Percentiles rank a stretch among this genome's conserved stretches.
phyloP scores from a whole-genome alignment of 2,888 invertebrate genomes.

The Sphinx pinastri region DNA sequence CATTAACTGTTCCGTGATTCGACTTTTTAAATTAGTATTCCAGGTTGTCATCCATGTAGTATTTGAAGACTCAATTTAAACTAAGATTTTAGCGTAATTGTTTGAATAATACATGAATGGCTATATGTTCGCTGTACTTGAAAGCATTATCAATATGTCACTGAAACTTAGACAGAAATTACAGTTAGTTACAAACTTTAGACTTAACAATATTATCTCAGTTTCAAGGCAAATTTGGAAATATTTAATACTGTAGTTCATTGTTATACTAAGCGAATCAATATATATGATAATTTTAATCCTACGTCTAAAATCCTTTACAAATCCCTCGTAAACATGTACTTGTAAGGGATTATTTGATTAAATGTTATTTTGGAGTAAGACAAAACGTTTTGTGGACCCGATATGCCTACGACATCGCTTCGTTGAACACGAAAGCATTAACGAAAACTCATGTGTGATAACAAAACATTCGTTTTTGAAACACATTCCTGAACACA shows the following conservation, averaged over 20 bases:
- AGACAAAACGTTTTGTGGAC: conserved; percentile 17
- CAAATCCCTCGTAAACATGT: conserved; percentile 4
- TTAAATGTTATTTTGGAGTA: conserved; percentile 19
- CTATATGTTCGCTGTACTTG: no score
- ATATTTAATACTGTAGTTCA: background rate
- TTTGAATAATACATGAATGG: no score
- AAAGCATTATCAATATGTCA: no score
- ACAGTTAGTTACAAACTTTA: background rate
- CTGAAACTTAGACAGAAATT: background rate
- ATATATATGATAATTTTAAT: background rate
- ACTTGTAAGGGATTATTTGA: conserved; percentile 14
- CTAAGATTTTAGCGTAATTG: no score
- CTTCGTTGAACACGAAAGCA: conserved; percentile 6
- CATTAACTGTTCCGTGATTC: no score
- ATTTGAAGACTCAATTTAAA: no score
- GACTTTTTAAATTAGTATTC: no score
- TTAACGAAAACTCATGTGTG: background rate
- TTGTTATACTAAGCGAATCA: background rate
- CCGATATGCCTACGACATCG: background rate
- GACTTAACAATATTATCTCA: background rate
- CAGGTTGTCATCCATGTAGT: no score
- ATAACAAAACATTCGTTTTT: background rate
- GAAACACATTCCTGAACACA: background rate
- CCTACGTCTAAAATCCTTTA: background rate
- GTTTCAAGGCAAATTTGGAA: background rate